A percentile compares a stretch with the other conserved stretches of the same genome.
These are phyloP conservation scores for Phalloptychus januarius DNA, from an alignment of 2,797 vertebrate species.

Conservation along the genomic window DNA sequence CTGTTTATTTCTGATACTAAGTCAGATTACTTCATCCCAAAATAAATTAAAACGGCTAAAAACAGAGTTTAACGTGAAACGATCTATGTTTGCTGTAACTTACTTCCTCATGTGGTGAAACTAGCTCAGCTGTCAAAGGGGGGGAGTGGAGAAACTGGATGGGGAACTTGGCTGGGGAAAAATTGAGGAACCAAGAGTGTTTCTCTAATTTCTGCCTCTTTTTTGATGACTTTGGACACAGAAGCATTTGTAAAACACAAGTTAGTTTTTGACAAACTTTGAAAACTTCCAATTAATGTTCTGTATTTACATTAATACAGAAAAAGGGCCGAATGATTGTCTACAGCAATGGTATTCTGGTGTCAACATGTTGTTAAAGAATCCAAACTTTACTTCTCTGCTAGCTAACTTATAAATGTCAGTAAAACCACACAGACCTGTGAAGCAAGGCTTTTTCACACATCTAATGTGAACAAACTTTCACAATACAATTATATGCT, in stretches of 20 bases:
- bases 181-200: slow-evolving; percentile 63
- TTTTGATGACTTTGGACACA: neutral
- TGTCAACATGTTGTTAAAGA: neutral
- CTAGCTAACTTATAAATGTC: neutral
- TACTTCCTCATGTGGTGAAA: slow-evolving; percentile 69
- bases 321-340: neutral
- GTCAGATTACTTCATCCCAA: neutral
- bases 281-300: neutral
- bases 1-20: too few species aligned
- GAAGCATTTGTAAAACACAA: neutral
- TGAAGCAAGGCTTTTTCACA: slow-evolving; percentile 28
- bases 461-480: slow-evolving; percentile 2
- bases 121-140: slow-evolving; percentile 43
- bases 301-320: neutral
- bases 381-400: neutral
- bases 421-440: slow-evolving; percentile 18
- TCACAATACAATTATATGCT: neutral
- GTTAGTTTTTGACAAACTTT: neutral
- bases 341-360: neutral
- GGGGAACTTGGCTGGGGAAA: slow-evolving; percentile 55
- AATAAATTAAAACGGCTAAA: slow-evolving; percentile 23
- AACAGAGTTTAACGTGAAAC: slow-evolving; percentile 44
- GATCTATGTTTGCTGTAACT: slow-evolving; percentile 52
- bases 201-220: slow-evolving; percentile 31
- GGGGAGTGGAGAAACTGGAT: slow-evolving; percentile 58